Conservation (phyloP, 2,888 invertebrate species). For the Eilema griseolum region DNA sequence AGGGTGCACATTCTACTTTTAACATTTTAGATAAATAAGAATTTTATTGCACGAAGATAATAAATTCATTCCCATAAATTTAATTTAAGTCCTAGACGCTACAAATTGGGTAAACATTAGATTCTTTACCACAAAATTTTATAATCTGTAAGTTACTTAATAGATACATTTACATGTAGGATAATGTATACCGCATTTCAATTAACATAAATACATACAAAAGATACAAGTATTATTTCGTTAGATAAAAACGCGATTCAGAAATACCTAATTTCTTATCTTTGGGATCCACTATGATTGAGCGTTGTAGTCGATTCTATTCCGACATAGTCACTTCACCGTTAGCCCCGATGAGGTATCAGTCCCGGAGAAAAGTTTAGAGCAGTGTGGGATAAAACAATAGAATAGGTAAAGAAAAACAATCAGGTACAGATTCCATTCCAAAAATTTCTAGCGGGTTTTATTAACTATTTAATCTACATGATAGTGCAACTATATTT, state of each 20-base stretch:
- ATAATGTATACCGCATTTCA: constrained; percentile 4
- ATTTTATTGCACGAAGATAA: constrained; percentile 53
- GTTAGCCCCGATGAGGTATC: background rate
- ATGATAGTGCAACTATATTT: constrained; percentile 54
- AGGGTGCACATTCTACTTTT: constrained; percentile 44
- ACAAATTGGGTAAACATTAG: background rate
- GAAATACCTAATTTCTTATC: constrained; percentile 64
- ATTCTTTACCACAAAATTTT: no score
- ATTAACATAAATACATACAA: background rate
- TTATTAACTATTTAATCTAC: constrained; percentile 38
- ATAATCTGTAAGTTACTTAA: background rate
- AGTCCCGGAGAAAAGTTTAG: background rate
- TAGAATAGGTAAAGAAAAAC: constrained; percentile 41
- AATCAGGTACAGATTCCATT: constrained; percentile 66
- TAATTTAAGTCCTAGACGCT: constrained; percentile 23
- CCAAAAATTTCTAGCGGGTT: constrained; percentile 41
- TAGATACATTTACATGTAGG: background rate
- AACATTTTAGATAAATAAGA: constrained; percentile 38
- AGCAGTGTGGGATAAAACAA: constrained; percentile 51
- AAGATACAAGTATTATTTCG: background rate
- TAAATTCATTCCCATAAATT: constrained; percentile 36
- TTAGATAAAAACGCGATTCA: constrained; percentile 29
- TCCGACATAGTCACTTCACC: background rate
- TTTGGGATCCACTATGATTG: constrained; percentile 65
- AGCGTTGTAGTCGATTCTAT: background rate